Evolutionary conservation across 1,140 invertebrate genomes (phyloP), one percentile per base, ranked within the genome.

Genomic region (Drosophila subobscura): DNA sequence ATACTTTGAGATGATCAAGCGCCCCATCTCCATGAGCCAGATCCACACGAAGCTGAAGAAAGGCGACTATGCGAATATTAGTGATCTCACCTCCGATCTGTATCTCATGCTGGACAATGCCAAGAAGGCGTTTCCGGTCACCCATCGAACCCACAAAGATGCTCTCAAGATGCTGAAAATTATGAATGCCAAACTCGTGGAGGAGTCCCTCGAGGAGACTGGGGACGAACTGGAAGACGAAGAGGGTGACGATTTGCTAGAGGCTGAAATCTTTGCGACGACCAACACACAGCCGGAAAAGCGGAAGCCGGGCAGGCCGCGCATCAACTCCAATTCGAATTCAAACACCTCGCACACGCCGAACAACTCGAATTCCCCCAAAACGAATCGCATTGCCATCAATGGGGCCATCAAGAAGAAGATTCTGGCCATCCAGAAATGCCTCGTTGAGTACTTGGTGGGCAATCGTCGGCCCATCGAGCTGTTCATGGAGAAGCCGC

Each of bases 41-140:
- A 99, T 99, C 60, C 95, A 96, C 67, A 95, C 96, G 51, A 98
- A 98, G 93, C 94, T 99, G 22, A 96, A 97, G 92, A 95, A 94
- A 88, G 96, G 96, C 20, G 94, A 95, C 72, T 99, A 99, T 92
- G 95, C 94, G 3, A 97, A 95, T 12, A 92, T 99, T 3, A 96
- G 95, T 66, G 97, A 99, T 92, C 94, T 99, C 56, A 96, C 97
- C n/a, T 95, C 95, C 1, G 98, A 99, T 91, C 94, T 99, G 93
- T 98, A 98, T 91, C 95, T 99, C n/a, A 98, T 99, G 95, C 98
- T 99, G 93, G 97, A 99, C 91, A 99, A 99, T 93, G 98, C 98
- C 20, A 97, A 97, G 91, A 95, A 95, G 77, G 99, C 98, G 90
- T 99, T 99, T 92, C 92, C 96, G 44, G 94, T 96, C 49, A 96